These are phyloP conservation scores for Sicus ferrugineus DNA, from an alignment of 2,888 invertebrate genomes.

Conservation along the genomic window DNA sequence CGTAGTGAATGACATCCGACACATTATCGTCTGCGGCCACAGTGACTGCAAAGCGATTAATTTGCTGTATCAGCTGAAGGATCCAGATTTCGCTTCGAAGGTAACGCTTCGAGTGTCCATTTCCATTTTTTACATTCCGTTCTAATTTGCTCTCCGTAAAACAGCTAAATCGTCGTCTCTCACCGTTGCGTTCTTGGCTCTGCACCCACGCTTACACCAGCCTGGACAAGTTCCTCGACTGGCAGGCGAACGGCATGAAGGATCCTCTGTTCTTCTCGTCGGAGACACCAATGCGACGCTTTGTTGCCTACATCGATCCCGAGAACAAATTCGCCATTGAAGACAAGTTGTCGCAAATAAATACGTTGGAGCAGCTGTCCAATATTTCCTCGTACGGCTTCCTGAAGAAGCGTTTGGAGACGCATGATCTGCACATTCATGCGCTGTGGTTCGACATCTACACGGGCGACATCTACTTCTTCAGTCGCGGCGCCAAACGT, in stretches of 20 bases:
- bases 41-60: slow-evolving; percentile 99
- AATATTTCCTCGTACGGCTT: slow-evolving; percentile 94
- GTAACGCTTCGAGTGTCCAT: slow-evolving; percentile 54
- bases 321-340: slow-evolving; percentile 86
- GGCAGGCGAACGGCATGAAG: slow-evolving; percentile 68
- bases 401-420: slow-evolving; percentile 80
- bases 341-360: slow-evolving; percentile 95
- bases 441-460: slow-evolving; percentile 98
- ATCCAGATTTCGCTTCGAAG: slow-evolving; percentile 77
- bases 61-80: slow-evolving; percentile 82
- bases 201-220: slow-evolving; percentile 86
- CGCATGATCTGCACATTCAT: slow-evolving; percentile 85
- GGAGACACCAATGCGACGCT: slow-evolving; percentile 85
- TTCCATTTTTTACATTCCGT: neutral
- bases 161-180: slow-evolving; percentile 77
- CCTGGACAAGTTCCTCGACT: slow-evolving; percentile 81
- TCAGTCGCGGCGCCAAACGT: slow-evolving; percentile 84
- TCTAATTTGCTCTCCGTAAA: slow-evolving; percentile 23
- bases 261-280: slow-evolving; percentile 85
- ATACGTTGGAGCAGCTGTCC: slow-evolving; percentile 90
- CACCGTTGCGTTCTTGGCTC: slow-evolving; percentile 91
- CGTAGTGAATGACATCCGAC: slow-evolving; percentile 87
- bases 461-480: slow-evolving; percentile 94
- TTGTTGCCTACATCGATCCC: slow-evolving; percentile 93
- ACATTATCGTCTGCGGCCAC: slow-evolving; percentile 96